A percentile compares a stretch with the other conserved stretches of the same genome.
These are phyloP conservation scores for Lagodon rhomboides DNA, from an alignment of 2,797 vertebrate species.

Conservation along the genomic window DNA sequence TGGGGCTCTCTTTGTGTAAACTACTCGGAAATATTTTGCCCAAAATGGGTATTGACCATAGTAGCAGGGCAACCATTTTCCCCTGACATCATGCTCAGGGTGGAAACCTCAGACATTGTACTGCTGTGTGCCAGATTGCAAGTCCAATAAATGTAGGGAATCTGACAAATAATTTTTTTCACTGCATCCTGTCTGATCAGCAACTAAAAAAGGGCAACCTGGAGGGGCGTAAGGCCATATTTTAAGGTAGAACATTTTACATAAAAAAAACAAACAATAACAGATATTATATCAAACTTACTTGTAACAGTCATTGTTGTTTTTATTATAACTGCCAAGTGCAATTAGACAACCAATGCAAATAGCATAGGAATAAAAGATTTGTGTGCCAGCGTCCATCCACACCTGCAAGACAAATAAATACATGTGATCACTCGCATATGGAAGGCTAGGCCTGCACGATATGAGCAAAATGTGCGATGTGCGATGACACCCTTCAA, in stretches of 20 bases:
- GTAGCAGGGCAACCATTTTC: too few species aligned
- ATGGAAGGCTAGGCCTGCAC: too few species aligned
- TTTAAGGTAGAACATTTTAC: neutral
- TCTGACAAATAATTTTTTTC: too few species aligned
- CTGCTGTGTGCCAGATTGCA: too few species aligned
- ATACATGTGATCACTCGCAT: neutral
- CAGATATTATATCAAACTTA: conserved; percentile 65
- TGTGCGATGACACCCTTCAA: too few species aligned
- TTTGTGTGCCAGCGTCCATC: conserved; percentile 90
- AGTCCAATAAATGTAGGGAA: too few species aligned
- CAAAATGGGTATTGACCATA: neutral
- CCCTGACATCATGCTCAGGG: neutral
- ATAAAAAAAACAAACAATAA: neutral
- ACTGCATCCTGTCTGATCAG: too few species aligned
- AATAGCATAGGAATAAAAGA: conserved; percentile 89
- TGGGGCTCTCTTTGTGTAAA: neutral
- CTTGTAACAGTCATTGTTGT: conserved; percentile 90
- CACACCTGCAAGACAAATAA: conserved; percentile 81
- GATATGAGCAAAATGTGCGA: too few species aligned
- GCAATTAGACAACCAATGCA: conserved; percentile 87
- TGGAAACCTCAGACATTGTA: too few species aligned
- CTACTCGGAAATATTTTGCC: neutral
- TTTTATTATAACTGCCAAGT: conserved; percentile 89
- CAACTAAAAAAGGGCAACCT: too few species aligned
- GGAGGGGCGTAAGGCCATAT: too few species aligned